A percentile compares a stretch with the other conserved stretches of the same genome.
Conservation (phyloP, 2,888 invertebrate species). For the Halictus ligatus region DNA sequence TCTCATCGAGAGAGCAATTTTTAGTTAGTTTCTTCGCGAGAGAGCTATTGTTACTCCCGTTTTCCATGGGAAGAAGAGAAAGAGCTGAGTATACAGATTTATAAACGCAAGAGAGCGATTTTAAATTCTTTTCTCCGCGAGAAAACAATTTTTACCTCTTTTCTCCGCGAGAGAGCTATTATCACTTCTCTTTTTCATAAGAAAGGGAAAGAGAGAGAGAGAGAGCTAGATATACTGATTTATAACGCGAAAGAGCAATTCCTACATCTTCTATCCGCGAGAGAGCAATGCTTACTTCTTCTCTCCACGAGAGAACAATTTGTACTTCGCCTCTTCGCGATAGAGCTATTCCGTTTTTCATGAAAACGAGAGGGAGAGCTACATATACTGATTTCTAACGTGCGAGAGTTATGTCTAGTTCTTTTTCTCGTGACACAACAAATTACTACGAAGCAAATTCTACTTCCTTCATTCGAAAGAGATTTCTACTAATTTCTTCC, state of each 20-base stretch:
- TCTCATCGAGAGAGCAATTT: not conserved
- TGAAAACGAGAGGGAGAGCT: not conserved
- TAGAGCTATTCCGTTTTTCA: not conserved
- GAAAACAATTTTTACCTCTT: not conserved
- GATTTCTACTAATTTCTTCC: not conserved
- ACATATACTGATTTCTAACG: not conserved
- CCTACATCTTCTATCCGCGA: not conserved
- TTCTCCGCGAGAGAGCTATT: not conserved
- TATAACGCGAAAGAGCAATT: not conserved
- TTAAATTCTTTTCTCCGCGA: not conserved
- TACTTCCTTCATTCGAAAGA: not conserved
- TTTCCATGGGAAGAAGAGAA: not conserved
- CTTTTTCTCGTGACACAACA: not conserved
- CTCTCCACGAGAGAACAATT: not conserved
- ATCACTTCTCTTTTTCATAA: not conserved
- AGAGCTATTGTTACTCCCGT: not conserved
- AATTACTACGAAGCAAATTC: not conserved
- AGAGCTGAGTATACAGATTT: too few species aligned
- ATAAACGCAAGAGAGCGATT: not conserved
- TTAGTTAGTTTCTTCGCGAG: not conserved
- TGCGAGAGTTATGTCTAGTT: not conserved
- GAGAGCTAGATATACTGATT: too few species aligned
- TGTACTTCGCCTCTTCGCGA: not conserved
- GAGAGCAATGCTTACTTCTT: not conserved
- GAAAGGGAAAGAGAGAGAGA: too few species aligned